Conservation (phyloP, 2,888 invertebrate genomes). For the Cybosia mesomella region DNA sequence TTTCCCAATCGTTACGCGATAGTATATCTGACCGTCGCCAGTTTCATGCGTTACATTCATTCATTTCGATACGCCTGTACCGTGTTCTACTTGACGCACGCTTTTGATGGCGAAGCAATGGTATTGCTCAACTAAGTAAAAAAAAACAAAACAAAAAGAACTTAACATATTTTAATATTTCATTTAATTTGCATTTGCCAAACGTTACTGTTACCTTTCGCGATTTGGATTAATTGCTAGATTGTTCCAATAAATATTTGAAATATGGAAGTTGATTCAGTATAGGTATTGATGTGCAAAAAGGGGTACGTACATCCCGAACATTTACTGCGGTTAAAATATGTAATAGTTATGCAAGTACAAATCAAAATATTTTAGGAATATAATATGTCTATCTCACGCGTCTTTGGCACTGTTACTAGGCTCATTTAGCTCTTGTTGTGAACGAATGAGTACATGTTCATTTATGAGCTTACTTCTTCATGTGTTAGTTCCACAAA, state of each 20-base stretch:
- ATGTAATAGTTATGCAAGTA: neutral
- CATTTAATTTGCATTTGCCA: slow-evolving; percentile 4
- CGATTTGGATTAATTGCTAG: neutral
- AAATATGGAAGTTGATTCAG: neutral
- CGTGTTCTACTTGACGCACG: neutral
- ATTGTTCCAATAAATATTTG: neutral
- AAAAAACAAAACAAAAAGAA: neutral
- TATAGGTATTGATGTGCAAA: slow-evolving; percentile 1
- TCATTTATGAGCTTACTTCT: neutral
- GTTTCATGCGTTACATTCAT: neutral
- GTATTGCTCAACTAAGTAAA: slow-evolving; percentile 1
- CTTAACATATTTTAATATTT: neutral
- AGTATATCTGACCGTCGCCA: neutral
- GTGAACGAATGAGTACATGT: neutral
- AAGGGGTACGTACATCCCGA: neutral
- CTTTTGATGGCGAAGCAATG: slow-evolving; percentile 9
- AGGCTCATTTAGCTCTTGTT: neutral
- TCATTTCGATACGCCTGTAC: neutral
- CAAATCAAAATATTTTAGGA: neutral
- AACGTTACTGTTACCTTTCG: neutral
- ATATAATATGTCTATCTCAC: neutral
- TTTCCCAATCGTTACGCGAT: neutral
- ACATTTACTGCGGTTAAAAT: neutral
- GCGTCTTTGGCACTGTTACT: neutral
- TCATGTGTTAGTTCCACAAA: neutral